Base-by-base conservation (phyloP, 2,888 invertebrate species). In the Aleiodes leptofemur region DNA sequence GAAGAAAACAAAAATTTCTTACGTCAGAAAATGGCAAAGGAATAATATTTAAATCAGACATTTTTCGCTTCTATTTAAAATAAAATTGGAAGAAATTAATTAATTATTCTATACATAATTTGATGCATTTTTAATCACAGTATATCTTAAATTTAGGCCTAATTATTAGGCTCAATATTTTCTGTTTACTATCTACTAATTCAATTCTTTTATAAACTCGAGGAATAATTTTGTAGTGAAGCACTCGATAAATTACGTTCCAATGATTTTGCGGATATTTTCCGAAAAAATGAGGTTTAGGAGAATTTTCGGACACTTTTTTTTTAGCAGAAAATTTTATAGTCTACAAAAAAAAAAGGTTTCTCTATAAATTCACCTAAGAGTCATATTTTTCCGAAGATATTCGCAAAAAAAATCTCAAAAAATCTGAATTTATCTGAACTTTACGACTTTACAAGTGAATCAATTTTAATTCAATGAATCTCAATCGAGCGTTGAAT, bases 141-240 rank as follows among this genome's bases (percentile, higher is more conserved):
- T 34, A 34, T 59, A 59, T 59, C 14, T 38, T 59, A 38, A 59
- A 59, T 34, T 31, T 13, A 6, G 14, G 31, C 31, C n/a, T 13
- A 16, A 57, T 13, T 31, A 29, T 11, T 9, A 29, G 14, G 16
- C 16, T 23, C 55, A 55, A 23, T 9, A 9, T 55, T 14, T 3
- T 55, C 29, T 29, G 23, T 11, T 78, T 76, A 73, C 76, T 78
- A 74, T 78, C 78, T 38, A 69, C 53, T 13, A 31, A 43, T 43
- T 59, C 38, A 70, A 70, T 16, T 76, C 31, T 61, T 70, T 69
- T 76, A 68, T 66, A 53, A 64, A 57, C 34, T 13, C 38, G 71
- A 34, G 13, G 43, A 31, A 72, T 72, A 14, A 29, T 11, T 34
- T 7, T n/a, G n/a, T 11, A 38, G 56, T 16, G 51, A 69, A 38